A percentile compares a stretch with the other conserved stretches of the same genome.
Evolutionary conservation across 1,140 invertebrate species (phyloP).

Genomic region (Rhyacophila brunnea): DNA sequence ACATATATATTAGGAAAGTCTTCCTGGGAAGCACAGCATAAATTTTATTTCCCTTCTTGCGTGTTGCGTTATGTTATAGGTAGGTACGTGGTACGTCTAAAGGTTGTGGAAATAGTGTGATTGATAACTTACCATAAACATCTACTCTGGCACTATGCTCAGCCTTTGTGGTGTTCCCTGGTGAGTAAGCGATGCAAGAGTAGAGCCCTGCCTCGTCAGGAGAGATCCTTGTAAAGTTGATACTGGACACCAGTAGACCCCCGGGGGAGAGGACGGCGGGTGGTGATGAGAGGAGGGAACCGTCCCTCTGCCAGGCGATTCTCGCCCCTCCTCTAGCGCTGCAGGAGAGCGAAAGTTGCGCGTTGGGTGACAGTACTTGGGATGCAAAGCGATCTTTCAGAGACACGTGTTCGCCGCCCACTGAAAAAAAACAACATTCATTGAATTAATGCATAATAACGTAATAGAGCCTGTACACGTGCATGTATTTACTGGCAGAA

Average conservation of each 20-base stretch:
- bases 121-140: conserved; percentile 78
- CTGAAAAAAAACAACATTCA: too few species aligned
- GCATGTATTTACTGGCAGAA: too few species aligned
- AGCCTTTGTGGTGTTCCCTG: conserved; percentile 65
- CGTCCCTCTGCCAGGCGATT: conserved; percentile 24
- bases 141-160: conserved; percentile 73
- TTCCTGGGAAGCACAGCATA: too few species aligned
- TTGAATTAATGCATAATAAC: too few species aligned
- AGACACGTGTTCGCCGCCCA: not conserved
- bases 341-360: conserved; percentile 15
- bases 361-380: conserved; percentile 12
- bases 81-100: not conserved
- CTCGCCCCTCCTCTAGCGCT: conserved; percentile 17
- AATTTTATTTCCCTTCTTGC: too few species aligned
- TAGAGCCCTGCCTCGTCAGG: conserved; percentile 80
- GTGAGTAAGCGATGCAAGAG: conserved; percentile 70
- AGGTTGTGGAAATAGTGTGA: not conserved
- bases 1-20: too few species aligned
- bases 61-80: too few species aligned
- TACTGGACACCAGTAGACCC: not conserved
- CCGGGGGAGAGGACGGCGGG: not conserved
- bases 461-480: too few species aligned
- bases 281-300: conserved; percentile 6
- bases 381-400: conserved; percentile 23
- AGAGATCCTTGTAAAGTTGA: conserved; percentile 77